Base-by-base conservation (phyloP, 1,140 invertebrate genomes). In the Drosophila malerkotliana region DNA sequence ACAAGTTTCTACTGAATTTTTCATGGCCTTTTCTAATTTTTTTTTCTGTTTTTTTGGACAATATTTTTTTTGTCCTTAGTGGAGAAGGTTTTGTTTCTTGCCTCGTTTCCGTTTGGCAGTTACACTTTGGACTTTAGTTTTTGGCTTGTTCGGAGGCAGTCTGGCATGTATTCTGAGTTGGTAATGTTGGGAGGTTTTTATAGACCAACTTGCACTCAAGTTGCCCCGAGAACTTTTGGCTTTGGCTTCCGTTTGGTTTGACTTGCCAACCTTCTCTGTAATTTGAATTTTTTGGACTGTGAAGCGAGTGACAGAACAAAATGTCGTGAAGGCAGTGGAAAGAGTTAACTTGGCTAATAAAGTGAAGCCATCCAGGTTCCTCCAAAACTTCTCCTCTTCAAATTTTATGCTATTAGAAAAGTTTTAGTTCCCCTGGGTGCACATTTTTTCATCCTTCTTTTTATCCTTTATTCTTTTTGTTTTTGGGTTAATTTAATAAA, bases 221-320 rank as follows among this genome's bases (percentile, higher is more conserved):
- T 83, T 80, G 66, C 72, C 62, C 72, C 66, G 55, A 67, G 77
- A 76, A 83, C 79, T 83, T 82, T 83, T 79, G 59, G 63, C 64
- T 77, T 82, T 82, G 69, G 69, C 64, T 69, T 75, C 54, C 58
- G 62, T 66, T 72, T 68, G 59, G 58, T 68, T 79, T 58, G 57
- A 48, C 69, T 58, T 57, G 57, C 56, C 81, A 72, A 72, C 81
- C 77, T 85, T 53, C 79, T 80, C 80, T 84, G 79, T 87, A 87
- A 87, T 87, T 87, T 87, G 83, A 87, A 88, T 87, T 79, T 88
- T 76, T 69, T 78, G 64, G 82, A 88, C 82, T 87, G 82, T 87
- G 64, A 88, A 81, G 75, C 56, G 52, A 57, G 63, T 48, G 77
- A 73, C 54, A 39, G 54, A 52, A 44, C 39, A 55, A 75, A 67